phyloP scores from a whole-genome alignment of 2,888 invertebrate genomes.

The Erebia ligea region DNA sequence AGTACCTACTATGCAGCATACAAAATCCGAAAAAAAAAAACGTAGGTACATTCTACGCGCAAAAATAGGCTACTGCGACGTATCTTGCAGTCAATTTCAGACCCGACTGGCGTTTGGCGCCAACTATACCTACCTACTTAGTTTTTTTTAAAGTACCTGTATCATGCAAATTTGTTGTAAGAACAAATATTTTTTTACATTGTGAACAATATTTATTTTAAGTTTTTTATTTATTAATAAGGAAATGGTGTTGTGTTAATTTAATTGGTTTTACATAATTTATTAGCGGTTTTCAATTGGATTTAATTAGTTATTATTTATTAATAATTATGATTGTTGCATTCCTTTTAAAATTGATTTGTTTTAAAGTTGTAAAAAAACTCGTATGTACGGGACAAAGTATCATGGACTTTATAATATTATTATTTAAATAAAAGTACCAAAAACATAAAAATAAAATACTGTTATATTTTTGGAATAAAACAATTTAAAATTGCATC shows the following conservation, averaged over 20 bases:
- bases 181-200: conserved; percentile 13
- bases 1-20: too few species aligned
- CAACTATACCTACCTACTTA: too few species aligned
- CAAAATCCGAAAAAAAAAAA: too few species aligned
- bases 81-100: too few species aligned
- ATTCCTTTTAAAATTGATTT: conserved; percentile 19
- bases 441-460: conserved; percentile 34
- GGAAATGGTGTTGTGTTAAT: conserved; percentile 11
- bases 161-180: background rate
- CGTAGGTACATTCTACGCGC: too few species aligned
- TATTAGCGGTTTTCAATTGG: background rate
- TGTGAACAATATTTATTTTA: background rate
- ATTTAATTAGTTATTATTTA: conserved; percentile 6
- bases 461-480: conserved; percentile 70
- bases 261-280: conserved; percentile 1
- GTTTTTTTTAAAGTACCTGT: too few species aligned
- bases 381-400: background rate
- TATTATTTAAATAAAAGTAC: conserved; percentile 4
- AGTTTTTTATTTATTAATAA: background rate
- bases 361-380: background rate
- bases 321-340: conserved; percentile 5
- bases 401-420: background rate
- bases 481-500: conserved; percentile 42
- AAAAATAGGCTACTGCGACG: too few species aligned
- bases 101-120: too few species aligned